A percentile compares a stretch with the other conserved stretches of the same genome.
These are phyloP conservation scores for Dioctria linearis DNA, from an alignment of 2,888 invertebrate species.

Conservation along the genomic window DNA sequence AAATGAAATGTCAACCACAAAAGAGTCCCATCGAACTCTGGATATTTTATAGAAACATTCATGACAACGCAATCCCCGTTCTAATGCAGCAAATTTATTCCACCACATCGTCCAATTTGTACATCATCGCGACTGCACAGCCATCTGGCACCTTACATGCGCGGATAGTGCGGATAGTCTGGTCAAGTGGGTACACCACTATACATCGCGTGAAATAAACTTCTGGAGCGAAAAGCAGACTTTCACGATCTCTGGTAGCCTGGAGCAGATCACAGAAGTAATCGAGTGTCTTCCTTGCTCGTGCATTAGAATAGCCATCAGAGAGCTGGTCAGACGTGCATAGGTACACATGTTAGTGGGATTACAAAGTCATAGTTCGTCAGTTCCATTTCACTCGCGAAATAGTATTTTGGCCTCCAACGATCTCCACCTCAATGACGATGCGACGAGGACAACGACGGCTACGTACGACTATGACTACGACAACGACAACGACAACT, in stretches of 20 bases:
- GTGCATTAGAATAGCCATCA: slow-evolving; percentile 22
- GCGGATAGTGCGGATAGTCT: not conserved
- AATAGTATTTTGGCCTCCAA: slow-evolving; percentile 46
- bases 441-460: too few species aligned
- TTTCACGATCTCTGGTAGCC: slow-evolving; percentile 52
- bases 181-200: slow-evolving; percentile 29
- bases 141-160: slow-evolving; percentile 51
- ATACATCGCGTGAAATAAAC: slow-evolving; percentile 37
- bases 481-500: too few species aligned
- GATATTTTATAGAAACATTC: slow-evolving; percentile 4
- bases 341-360: slow-evolving; percentile 57
- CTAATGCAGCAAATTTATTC: slow-evolving; percentile 45
- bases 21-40: not conserved
- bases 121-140: slow-evolving; percentile 18
- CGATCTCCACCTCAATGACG: slow-evolving; percentile 14
- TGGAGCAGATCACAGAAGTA: slow-evolving; percentile 35
- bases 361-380: slow-evolving; percentile 55
- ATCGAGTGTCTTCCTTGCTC: slow-evolving; percentile 35
- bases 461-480: too few species aligned
- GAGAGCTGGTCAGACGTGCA: slow-evolving; percentile 54
- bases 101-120: slow-evolving; percentile 52
- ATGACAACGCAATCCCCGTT: not conserved
- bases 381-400: slow-evolving; percentile 56
- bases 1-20: too few species aligned
- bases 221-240: slow-evolving; percentile 34